Conservation (phyloP, 1,140 invertebrate genomes). For the Radopholus similis region DNA sequence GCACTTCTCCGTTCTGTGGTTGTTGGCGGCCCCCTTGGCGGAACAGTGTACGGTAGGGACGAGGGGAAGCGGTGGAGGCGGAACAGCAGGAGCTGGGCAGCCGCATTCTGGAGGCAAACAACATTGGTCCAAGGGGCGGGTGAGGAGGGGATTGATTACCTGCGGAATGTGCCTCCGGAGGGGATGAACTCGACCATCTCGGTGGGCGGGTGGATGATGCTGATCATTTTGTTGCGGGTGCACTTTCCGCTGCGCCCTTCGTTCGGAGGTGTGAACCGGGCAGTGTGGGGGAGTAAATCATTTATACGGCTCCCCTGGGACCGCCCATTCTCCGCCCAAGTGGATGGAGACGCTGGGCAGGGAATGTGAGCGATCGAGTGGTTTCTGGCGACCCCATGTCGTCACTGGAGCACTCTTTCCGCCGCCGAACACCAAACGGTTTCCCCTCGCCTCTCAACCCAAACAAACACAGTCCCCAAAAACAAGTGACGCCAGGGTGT, state of each 20-base stretch:
- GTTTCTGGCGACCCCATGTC: constrained; percentile 6
- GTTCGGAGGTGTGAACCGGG: not conserved
- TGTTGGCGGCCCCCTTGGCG: no score
- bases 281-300: not conserved
- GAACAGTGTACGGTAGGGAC: no score
- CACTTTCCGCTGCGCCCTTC: not conserved
- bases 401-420: not conserved
- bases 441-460: no score
- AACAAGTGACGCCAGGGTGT: no score
- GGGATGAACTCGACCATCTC: constrained; percentile 1
- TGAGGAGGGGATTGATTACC: not conserved
- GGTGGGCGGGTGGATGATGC: not conserved
- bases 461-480: no score
- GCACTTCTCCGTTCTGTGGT: no score
- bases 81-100: no score
- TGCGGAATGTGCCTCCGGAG: not conserved
- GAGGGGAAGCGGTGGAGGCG: no score
- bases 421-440: no score
- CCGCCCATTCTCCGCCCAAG: not conserved
- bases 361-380: not conserved
- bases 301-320: not conserved
- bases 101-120: not conserved
- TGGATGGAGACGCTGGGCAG: not conserved
- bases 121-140: not conserved
- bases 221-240: not conserved